Evolutionary conservation across 2,797 vertebrate species (phyloP).

Genomic region (Amblyopsis hoosieri): DNA sequence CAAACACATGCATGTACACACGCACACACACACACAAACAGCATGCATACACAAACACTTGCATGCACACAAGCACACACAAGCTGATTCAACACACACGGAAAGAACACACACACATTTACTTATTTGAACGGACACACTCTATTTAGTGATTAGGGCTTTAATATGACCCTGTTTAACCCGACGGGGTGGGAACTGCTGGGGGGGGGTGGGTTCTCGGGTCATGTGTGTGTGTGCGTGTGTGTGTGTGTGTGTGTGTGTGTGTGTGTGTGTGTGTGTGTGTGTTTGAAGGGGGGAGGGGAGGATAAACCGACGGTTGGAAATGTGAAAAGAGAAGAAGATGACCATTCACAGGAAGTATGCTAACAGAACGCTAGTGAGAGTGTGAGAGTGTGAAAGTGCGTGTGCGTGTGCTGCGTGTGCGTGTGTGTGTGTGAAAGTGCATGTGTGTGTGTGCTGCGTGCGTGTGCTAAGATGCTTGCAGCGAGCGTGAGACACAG

Average conservation of each 20-base stretch:
- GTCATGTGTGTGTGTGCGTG: conserved; percentile 32
- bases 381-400: background rate
- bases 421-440: background rate
- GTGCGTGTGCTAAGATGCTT: conserved; percentile 4
- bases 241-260: conserved; percentile 9
- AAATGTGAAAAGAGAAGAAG: no score
- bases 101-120: conserved; percentile 5
- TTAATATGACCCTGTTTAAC: conserved; percentile 80
- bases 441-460: background rate
- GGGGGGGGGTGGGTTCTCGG: conserved; percentile 9
- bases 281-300: no score
- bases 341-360: no score
- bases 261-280: no score
- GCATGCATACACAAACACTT: background rate
- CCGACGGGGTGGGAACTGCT: conserved; percentile 35
- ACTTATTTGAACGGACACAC: background rate
- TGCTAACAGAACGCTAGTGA: no score
- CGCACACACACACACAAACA: conserved; percentile 18
- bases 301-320: no score
- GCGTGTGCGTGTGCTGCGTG: background rate
- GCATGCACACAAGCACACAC: conserved; percentile 1
- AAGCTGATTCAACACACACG: conserved; percentile 5
- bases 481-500: conserved; percentile 4
- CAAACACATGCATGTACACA: conserved; percentile 21
- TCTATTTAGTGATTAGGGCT: conserved; percentile 57